Percentiles rank a stretch among this genome's conserved stretches.
phyloP scores from a whole-genome alignment of 2,888 invertebrate genomes.

The Abrostola tripartita region DNA sequence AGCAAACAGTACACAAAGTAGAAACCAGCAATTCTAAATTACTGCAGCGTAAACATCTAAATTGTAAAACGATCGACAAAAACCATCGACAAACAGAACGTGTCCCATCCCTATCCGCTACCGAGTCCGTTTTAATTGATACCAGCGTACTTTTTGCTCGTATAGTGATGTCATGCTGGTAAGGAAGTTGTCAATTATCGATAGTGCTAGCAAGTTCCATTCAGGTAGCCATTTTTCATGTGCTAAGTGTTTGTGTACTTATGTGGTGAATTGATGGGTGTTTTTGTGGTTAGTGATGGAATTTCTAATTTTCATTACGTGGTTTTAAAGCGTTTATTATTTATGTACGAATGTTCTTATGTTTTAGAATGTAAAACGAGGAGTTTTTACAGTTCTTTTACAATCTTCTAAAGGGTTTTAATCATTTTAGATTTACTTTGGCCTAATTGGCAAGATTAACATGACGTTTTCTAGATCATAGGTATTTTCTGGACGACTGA shows the following conservation, averaged over 20 bases:
- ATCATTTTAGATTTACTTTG: no score
- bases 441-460: no score
- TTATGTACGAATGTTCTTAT: no score
- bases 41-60: constrained; percentile 4
- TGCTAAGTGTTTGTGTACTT: not conserved
- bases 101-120: constrained; percentile 56
- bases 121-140: constrained; percentile 69
- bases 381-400: no score
- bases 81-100: constrained; percentile 39
- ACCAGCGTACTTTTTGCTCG: constrained; percentile 60
- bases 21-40: constrained; percentile 15
- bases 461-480: no score
- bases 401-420: no score
- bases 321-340: no score
- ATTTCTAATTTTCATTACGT: not conserved
- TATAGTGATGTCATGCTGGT: constrained; percentile 50
- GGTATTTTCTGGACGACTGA: no score
- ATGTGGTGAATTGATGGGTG: not conserved
- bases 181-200: constrained; percentile 61
- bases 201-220: constrained; percentile 42
- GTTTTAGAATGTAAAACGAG: no score
- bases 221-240: constrained; percentile 15
- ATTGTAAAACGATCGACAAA: constrained; percentile 6
- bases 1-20: constrained; percentile 22
- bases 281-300: not conserved